Evolutionary conservation across 2,888 invertebrate species (phyloP).

Genomic region (Campaea margaritaria): DNA sequence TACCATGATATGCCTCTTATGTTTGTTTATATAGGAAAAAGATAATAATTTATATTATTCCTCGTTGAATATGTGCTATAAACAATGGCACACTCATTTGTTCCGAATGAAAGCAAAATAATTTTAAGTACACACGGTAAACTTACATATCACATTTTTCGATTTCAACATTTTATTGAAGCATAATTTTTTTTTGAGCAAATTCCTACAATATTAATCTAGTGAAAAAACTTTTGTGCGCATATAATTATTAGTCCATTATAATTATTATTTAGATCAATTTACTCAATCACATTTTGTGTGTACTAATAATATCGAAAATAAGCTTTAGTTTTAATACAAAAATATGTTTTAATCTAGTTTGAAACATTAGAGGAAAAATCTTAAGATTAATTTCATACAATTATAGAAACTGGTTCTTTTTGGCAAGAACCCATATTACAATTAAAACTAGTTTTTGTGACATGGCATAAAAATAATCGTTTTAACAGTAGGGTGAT

Average conservation of each 20-base stretch:
- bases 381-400: no score
- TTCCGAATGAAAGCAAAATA: constrained; percentile 1
- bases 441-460: no score
- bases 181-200: constrained; percentile 31
- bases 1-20: constrained; percentile 23
- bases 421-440: no score
- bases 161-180: constrained; percentile 14
- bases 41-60: constrained; percentile 2
- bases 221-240: constrained; percentile 30
- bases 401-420: no score
- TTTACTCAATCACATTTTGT: constrained; percentile 7
- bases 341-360: neutral
- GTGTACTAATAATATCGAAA: neutral
- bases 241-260: constrained; percentile 24
- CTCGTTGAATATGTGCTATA: neutral
- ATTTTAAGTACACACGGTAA: constrained; percentile 25
- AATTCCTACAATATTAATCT: constrained; percentile 10
- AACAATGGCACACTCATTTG: neutral
- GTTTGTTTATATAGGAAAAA: neutral
- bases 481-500: no score
- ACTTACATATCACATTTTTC: constrained; percentile 17
- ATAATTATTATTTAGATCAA: constrained; percentile 3
- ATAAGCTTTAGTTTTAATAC: no score
- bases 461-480: no score
- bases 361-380: neutral